A percentile compares a stretch with the other conserved stretches of the same genome.
phyloP scores from a whole-genome alignment of 2,113 vertebrate genomes.

The Bagarius yarrelli region DNA sequence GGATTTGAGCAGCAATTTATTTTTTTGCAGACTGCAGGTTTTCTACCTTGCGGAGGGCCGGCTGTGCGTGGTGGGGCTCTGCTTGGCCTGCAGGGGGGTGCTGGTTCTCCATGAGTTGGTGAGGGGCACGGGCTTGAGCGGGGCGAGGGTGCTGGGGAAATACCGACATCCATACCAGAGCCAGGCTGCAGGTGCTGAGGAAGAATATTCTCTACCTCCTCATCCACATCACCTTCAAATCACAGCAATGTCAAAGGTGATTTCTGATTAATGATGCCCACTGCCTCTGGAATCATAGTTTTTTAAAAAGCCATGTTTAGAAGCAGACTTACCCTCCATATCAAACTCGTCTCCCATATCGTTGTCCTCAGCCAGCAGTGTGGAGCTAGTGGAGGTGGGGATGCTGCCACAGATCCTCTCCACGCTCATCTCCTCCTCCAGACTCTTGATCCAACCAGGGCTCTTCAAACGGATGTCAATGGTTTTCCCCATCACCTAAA shows the following conservation, averaged over 20 bases:
- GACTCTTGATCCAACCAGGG: conserved; percentile 88
- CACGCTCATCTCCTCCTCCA: conserved; percentile 95
- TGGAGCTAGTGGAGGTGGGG: conserved; percentile 89
- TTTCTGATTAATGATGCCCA: not conserved
- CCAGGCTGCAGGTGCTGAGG: conserved; percentile 90
- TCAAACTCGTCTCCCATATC: conserved; percentile 90
- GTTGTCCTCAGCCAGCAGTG: conserved; percentile 90
- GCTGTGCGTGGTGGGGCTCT: conserved; percentile 71
- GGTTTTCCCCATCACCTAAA: conserved; percentile 81
- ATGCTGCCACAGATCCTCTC: conserved; percentile 85
- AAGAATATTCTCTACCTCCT: conserved; percentile 92
- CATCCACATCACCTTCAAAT: conserved; percentile 86
- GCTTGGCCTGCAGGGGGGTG: conserved; percentile 76
- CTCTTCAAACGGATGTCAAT: conserved; percentile 89
- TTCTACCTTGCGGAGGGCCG: conserved; percentile 74
- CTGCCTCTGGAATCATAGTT: not conserved
- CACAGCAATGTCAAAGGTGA: not conserved
- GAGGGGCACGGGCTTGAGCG: conserved; percentile 89
- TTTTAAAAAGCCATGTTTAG: not conserved
- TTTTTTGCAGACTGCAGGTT: not conserved
- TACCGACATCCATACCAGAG: conserved; percentile 72
- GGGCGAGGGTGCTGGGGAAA: conserved; percentile 85
- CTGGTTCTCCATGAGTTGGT: conserved; percentile 82
- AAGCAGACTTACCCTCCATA: conserved; percentile 84
- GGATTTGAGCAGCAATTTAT: no score